phyloP scores from a whole-genome alignment of 2,113 vertebrate genomes.

The Corythornis cristatus region DNA sequence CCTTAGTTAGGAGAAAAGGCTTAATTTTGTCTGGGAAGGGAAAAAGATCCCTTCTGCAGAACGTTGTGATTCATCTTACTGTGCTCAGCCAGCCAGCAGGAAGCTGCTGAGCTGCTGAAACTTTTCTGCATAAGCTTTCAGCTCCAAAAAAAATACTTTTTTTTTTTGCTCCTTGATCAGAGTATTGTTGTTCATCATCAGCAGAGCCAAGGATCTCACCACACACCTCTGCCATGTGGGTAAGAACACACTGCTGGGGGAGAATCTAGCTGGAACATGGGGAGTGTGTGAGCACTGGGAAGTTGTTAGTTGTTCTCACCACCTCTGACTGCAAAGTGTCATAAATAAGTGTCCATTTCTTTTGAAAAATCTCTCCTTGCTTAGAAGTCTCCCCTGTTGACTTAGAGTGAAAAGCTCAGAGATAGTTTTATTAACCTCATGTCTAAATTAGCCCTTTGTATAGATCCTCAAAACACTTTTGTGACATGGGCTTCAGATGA shows the following conservation, averaged over 20 bases:
- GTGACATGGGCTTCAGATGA: neutral
- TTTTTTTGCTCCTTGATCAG: neutral
- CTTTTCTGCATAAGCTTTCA: neutral
- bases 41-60: neutral
- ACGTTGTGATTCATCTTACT: neutral
- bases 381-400: neutral
- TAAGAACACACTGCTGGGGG: neutral
- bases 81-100: neutral
- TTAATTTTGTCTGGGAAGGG: neutral
- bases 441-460: neutral
- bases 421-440: neutral
- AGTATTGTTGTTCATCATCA: neutral
- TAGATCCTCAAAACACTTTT: neutral
- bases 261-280: neutral
- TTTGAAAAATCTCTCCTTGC: neutral
- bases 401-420: neutral
- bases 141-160: neutral
- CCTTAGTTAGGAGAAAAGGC: neutral
- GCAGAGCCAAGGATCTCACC: neutral
- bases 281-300: neutral
- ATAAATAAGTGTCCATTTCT: neutral
- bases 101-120: slow-evolving; percentile 27
- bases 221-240: neutral
- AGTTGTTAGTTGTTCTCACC: neutral
- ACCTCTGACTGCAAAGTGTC: neutral